Percentiles rank a stretch among this genome's conserved stretches.
Evolutionary conservation across 92 coral and sea anemone species (phyloP).

Genomic region (Ricordea florida): DNA sequence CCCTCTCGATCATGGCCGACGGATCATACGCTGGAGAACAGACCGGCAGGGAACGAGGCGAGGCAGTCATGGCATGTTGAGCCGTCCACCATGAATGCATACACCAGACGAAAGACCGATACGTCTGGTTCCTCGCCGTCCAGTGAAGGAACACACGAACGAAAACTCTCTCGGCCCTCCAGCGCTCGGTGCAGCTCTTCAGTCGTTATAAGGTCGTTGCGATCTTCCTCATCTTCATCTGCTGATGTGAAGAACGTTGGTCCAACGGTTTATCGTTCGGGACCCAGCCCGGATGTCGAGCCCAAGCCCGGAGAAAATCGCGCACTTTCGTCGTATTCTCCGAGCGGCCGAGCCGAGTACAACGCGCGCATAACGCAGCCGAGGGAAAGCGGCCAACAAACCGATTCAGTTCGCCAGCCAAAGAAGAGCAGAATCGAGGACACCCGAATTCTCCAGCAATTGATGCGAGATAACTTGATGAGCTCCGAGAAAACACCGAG

Average conservation of each 20-base stretch:
- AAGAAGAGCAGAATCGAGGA: constrained; percentile 71
- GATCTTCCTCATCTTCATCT: constrained; percentile 52
- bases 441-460: constrained; percentile 68
- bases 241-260: constrained; percentile 25
- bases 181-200: constrained; percentile 46
- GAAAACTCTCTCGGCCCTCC: constrained; percentile 12
- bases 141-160: constrained; percentile 7
- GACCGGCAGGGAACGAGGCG: constrained; percentile 20
- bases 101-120: background rate
- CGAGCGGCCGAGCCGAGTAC: background rate
- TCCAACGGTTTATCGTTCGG: constrained; percentile 70
- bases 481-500: constrained; percentile 20
- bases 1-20: constrained; percentile 87
- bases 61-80: constrained; percentile 90
- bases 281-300: constrained; percentile 26
- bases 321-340: background rate
- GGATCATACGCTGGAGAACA: constrained; percentile 44
- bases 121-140: constrained; percentile 9
- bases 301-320: background rate
- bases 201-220: constrained; percentile 59
- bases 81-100: constrained; percentile 4
- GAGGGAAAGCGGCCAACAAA: background rate
- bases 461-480: constrained; percentile 53
- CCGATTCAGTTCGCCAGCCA: constrained; percentile 19
- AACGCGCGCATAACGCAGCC: background rate